Evolutionary conservation across 2,797 vertebrate species (phyloP), one percentile per base, ranked within the genome.

Genomic region (Eidolon dupreanum): DNA sequence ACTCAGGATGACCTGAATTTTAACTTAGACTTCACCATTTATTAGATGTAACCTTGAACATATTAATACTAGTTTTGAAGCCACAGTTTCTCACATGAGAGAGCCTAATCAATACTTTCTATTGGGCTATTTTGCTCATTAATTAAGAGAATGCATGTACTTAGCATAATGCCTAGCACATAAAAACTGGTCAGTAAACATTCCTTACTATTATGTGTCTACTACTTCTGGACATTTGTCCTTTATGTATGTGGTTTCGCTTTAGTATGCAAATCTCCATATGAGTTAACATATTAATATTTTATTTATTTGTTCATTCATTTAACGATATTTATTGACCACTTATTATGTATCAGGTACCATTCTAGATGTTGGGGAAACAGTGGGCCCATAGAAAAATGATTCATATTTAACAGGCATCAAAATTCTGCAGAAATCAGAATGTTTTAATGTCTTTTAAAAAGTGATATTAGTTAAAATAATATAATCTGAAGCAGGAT

Each of bases 381-480:
- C 6, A 31, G 19, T 3, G 59, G 0, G 1, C 20, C 68, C 61
- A 1, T 19, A 57, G 81, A 51, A 86, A 95, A 89, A 66, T 46
- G 55, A 96, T 63, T 85, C 2, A 3, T 68, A 33, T 63, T 88
- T 85, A 90, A 49, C 5, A 93, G 38, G 3, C 22, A 79, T 78
- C 57, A 75, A 94, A n/a, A 11, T 65, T 73, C 13, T 53, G 2
- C 28, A 66, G 33, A 90, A 90, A 86, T 68, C 19, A 71, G 11
- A 88, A 88, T 86, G 26, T 66, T 77, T 90, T 92, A 41, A 93
- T 73, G 22, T 70, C 90, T 90, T 90, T 92, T 59, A 41, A 55
- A 83, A 97, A 84, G 68, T 73, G 90, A 66, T 6, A 71, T 78
- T 53, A 59, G 26, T 74, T 92, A 92, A 87, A 91, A 86, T 71